phyloP scores from a whole-genome alignment of 2,888 invertebrate species.

The Callimorpha dominula region DNA sequence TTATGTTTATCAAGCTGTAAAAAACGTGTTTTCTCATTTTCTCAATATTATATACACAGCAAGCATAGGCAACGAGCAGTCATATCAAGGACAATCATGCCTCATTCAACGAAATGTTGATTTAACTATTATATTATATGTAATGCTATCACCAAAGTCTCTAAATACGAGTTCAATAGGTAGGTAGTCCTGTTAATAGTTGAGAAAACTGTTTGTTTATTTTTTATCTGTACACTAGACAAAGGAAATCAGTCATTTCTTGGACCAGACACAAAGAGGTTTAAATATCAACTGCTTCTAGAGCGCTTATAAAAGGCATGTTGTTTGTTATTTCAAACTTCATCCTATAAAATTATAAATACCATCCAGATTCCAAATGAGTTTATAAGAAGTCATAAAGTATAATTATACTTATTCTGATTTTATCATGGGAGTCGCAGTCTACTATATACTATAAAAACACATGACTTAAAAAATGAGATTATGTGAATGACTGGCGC shows the following conservation, averaged over 20 bases:
- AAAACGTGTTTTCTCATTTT: conserved; percentile 26
- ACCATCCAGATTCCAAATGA: not conserved
- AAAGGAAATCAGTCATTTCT: not conserved
- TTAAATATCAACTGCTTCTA: not conserved
- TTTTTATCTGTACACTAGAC: not conserved
- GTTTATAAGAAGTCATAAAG: not conserved
- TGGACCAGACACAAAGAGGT: not conserved
- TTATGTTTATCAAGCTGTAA: conserved; percentile 27
- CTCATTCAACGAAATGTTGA: conserved; percentile 42
- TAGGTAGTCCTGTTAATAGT: not conserved
- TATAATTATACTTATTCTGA: not conserved
- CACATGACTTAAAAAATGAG: not conserved
- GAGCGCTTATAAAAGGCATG: not conserved
- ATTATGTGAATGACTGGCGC: not conserved
- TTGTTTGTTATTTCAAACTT: not conserved
- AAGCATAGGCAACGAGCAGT: conserved; percentile 22
- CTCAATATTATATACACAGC: conserved; percentile 20
- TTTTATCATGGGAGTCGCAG: not conserved
- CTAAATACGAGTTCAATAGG: not conserved
- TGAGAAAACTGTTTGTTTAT: not conserved
- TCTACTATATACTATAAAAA: not conserved
- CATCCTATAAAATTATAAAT: not conserved
- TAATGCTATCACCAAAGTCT: not conserved
- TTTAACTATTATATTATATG: not conserved
- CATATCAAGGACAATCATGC: conserved; percentile 36